phyloP scores from a whole-genome alignment of 2,113 vertebrate species.

The Butorides virescens region DNA sequence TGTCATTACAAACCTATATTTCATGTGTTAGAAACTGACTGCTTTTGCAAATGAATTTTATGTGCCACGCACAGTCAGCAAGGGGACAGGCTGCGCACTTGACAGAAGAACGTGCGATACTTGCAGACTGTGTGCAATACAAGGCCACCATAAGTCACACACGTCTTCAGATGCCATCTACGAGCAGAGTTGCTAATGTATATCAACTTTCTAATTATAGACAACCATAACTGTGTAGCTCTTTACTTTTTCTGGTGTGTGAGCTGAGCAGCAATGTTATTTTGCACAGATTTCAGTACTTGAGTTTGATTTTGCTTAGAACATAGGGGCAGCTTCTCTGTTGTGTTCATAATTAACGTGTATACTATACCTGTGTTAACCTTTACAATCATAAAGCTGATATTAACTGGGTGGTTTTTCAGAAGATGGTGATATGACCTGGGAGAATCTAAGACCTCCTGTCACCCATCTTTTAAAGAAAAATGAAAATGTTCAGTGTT shows the following conservation, averaged over 20 bases:
- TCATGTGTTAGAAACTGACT: neutral
- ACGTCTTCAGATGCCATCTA: neutral
- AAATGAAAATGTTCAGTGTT: neutral
- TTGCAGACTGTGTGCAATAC: neutral
- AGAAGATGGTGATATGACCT: neutral
- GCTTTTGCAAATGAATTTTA: rapidly evolving
- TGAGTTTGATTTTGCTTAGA: neutral
- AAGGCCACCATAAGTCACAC: neutral
- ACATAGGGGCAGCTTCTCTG: neutral
- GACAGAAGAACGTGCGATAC: neutral
- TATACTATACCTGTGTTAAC: neutral
- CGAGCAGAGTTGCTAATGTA: neutral
- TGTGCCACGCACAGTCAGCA: neutral
- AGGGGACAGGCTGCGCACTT: neutral
- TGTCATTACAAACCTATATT: neutral
- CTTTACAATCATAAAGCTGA: neutral
- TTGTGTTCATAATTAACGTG: neutral
- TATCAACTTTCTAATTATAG: neutral
- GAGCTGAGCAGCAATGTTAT: neutral
- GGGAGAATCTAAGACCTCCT: neutral
- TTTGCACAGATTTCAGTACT: neutral
- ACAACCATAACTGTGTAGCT: neutral
- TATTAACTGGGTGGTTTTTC: neutral
- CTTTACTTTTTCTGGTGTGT: neutral
- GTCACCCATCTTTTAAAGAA: neutral